phyloP scores from a whole-genome alignment of 2,113 vertebrate species.

The Saimiri boliviensis region DNA sequence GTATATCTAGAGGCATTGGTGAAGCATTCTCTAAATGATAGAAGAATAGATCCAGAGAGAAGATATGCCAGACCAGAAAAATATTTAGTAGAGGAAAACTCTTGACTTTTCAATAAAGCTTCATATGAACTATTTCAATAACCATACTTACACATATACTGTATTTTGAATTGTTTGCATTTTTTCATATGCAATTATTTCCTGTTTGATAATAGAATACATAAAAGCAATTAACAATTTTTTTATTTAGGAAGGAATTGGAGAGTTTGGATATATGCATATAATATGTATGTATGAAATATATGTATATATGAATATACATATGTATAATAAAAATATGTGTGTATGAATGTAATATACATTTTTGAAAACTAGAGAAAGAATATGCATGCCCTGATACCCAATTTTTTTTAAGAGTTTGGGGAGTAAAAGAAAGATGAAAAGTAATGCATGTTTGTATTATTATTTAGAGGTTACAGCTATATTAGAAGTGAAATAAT shows the following conservation, averaged over 20 bases:
- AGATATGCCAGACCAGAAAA: neutral
- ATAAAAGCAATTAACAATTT: neutral
- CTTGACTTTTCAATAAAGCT: neutral
- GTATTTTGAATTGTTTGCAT: neutral
- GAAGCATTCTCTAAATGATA: neutral
- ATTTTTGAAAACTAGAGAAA: no score
- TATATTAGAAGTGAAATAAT: neutral
- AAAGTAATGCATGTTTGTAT: neutral
- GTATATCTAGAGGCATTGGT: neutral
- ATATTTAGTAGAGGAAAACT: neutral
- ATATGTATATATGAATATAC: neutral
- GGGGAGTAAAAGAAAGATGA: neutral
- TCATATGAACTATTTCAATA: neutral
- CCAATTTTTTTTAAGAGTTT: neutral
- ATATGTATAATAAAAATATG: neutral
- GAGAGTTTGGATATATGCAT: neutral
- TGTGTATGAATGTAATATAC: neutral
- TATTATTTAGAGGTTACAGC: neutral
- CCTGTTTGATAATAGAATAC: neutral
- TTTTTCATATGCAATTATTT: neutral
- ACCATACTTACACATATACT: neutral
- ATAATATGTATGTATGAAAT: neutral
- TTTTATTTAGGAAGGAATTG: neutral
- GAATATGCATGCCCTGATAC: neutral
- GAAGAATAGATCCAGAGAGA: neutral